phyloP scores from a whole-genome alignment of 2,797 vertebrate species.

The Sciurus vulgaris region DNA sequence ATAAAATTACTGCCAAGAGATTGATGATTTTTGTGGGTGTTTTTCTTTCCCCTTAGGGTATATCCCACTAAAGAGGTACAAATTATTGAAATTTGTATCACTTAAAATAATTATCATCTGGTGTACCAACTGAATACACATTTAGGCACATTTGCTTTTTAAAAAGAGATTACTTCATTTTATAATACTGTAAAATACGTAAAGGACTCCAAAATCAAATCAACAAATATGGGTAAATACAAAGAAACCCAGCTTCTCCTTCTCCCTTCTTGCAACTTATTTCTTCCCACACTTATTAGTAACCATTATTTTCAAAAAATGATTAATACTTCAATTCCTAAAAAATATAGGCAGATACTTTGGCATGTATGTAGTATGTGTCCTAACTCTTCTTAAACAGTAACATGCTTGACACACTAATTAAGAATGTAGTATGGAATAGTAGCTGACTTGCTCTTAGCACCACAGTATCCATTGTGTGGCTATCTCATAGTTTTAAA shows the following conservation, averaged over 20 bases:
- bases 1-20: not conserved
- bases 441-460: not conserved
- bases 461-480: not conserved
- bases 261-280: not conserved
- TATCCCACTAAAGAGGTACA: not conserved
- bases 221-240: not conserved
- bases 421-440: not conserved
- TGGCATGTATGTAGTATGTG: not conserved
- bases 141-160: not conserved
- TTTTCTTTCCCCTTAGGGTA: not conserved
- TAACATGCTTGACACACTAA: not conserved
- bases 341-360: not conserved
- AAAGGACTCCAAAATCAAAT: constrained; percentile 1
- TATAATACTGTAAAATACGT: constrained; percentile 18
- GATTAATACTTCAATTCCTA: not conserved
- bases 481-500: not conserved
- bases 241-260: not conserved
- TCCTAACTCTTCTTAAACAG: not conserved
- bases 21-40: not conserved
- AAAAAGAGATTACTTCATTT: not conserved
- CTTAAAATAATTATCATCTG: not conserved
- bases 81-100: constrained; percentile 19
- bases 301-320: not conserved
- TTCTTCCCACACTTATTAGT: not conserved
- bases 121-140: not conserved